Base-by-base conservation (phyloP, 1,140 invertebrate genomes). In the Drosophila triauraria region DNA sequence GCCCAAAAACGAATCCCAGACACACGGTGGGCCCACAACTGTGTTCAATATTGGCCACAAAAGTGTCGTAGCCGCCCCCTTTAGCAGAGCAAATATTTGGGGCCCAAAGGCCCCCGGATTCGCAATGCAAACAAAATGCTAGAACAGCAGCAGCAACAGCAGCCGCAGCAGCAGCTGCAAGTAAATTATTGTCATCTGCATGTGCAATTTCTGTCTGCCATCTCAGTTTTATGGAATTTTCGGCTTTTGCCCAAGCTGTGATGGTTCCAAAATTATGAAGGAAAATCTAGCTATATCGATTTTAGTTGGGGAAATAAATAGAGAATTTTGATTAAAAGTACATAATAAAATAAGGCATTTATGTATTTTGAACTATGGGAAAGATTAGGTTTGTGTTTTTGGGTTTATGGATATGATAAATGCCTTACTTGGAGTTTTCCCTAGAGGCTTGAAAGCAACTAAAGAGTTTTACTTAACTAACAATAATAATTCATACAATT, bases 61-160 rank as follows among this genome's bases (percentile, higher is more conserved):
- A 40, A 30, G 53, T 56, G 35, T 23, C 58, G 32, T 32, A 15
- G 20, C 27, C 58, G 44, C 32, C 46, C 25, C 51, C 32, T 30
- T 17, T 20, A 47, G 64, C 79, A 62, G 68, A 58, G 42, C 78
- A 81, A 81, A 81, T 77, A 81, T 81, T 77, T 80, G 78, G 46
- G 78, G 46, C 54, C 67, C 78, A 63, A 65, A 62, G 58, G 48
- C 40, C 48, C 25, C 20, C 10, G 30, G 53, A n/a, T 35, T 54
- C 35, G 61, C 23, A 78, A 53, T 56, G 80, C 75, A 82, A 82
- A 82, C 79, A 81, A 54, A 68, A 62, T 82, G 61, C 51, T 53
- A 23, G 30, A 32, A 8, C 15, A 50, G 13, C 48, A 38, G 17
- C 59, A 50, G 13, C 47, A 35, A n/a, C 59, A 27, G 3, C 9